A percentile compares a stretch with the other conserved stretches of the same genome.
Conservation (phyloP, 2,797 vertebrate species). For the Vespertilio murinus region DNA sequence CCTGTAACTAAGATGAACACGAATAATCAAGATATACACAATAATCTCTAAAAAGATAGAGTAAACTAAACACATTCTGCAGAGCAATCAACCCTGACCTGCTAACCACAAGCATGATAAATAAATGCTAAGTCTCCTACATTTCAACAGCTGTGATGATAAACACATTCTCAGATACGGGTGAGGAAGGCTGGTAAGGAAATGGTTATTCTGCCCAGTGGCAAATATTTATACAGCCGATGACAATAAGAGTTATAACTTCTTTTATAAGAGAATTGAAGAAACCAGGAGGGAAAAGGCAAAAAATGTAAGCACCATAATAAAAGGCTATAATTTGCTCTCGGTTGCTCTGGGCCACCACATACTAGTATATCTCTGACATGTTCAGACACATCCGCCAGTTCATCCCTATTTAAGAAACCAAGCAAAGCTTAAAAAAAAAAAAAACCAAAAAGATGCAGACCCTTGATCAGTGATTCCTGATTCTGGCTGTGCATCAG, state of each 20-base stretch:
- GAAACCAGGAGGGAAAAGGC: background rate
- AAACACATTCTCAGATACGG: background rate
- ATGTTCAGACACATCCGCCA: background rate
- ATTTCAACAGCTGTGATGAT: background rate
- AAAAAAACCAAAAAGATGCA: background rate
- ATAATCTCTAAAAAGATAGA: slow-evolving; percentile 12
- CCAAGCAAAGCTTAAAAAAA: background rate
- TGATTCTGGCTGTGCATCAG: background rate
- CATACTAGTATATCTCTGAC: no score
- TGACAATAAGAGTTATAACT: background rate
- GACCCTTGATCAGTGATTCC: background rate
- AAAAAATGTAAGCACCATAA: background rate
- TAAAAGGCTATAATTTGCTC: background rate
- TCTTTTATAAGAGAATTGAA: background rate
- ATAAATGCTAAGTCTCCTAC: background rate
- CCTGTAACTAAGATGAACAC: slow-evolving; percentile 10
- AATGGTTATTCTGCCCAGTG: background rate
- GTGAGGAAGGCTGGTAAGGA: background rate
- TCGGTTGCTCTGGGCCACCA: background rate
- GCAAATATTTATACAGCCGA: background rate
- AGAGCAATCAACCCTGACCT: background rate
- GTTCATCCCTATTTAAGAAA: background rate
- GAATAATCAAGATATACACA: slow-evolving; percentile 8
- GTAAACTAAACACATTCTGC: slow-evolving; percentile 15
- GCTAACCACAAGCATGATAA: background rate